Evolutionary conservation across 35 echinoderm and acorn worm species (phyloP).

Genomic region (Diadema setosum): DNA sequence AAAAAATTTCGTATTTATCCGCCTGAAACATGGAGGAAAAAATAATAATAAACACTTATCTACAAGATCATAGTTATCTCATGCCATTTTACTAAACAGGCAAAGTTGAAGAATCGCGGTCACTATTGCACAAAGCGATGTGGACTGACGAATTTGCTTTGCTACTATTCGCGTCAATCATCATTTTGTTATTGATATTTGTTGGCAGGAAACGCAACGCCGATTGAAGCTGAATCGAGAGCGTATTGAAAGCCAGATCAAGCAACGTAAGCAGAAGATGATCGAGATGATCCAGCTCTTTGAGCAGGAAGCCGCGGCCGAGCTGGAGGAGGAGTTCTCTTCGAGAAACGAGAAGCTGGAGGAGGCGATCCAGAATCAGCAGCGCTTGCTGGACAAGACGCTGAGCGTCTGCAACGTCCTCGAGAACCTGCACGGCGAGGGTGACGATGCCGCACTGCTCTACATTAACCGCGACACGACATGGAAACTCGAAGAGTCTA

Average conservation of each 20-base stretch:
- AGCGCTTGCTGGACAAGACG: slow-evolving; percentile 77
- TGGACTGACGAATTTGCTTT: too few relatives aligned
- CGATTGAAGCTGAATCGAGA: slow-evolving; percentile 54
- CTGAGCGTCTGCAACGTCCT: slow-evolving; percentile 84
- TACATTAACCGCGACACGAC: slow-evolving; percentile 79
- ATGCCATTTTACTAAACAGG: too few relatives aligned
- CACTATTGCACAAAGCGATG: too few relatives aligned
- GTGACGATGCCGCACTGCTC: slow-evolving; percentile 76
- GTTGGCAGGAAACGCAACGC: slow-evolving; percentile 50
- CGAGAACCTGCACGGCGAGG: slow-evolving; percentile 77
- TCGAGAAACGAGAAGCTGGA: slow-evolving; percentile 55
- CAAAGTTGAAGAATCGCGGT: too few relatives aligned
- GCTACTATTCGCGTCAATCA: too few relatives aligned
- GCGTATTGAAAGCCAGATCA: slow-evolving; percentile 46
- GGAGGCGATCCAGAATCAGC: slow-evolving; percentile 48
- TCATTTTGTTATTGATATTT: too few relatives aligned
- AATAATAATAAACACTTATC: too few relatives aligned
- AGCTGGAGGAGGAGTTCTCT: slow-evolving; percentile 59
- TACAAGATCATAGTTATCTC: too few relatives aligned
- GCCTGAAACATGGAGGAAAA: too few relatives aligned
- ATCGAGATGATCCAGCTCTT: slow-evolving; percentile 59
- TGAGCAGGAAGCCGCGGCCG: slow-evolving; percentile 55
- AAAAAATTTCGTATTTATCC: too few relatives aligned
- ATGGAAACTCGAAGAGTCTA: slow-evolving; percentile 70
- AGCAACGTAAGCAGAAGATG: slow-evolving; percentile 43